Conservation (phyloP, 2,113 vertebrate genomes). For the Argyrosomus japonicus region DNA sequence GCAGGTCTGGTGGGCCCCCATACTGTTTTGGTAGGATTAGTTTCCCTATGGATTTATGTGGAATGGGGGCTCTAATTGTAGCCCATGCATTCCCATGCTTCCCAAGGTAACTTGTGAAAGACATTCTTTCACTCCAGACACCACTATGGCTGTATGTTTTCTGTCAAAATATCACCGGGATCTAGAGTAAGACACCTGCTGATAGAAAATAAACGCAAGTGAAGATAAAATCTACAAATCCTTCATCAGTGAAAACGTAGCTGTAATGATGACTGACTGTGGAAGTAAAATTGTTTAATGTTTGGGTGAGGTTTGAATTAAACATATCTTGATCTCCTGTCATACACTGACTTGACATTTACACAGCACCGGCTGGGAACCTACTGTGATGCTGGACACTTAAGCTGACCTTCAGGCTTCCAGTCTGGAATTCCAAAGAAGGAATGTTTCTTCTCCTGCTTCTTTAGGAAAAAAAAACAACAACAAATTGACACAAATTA, state of each 20-base stretch:
- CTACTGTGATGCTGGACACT: background rate
- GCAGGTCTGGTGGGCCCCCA: constrained; percentile 6
- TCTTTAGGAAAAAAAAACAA: background rate
- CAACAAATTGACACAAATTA: background rate
- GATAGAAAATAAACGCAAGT: background rate
- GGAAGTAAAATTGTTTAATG: background rate
- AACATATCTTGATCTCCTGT: background rate
- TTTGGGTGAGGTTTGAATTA: background rate
- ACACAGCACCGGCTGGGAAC: background rate
- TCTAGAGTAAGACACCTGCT: background rate
- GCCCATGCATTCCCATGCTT: constrained; percentile 28
- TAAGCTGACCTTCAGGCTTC: background rate
- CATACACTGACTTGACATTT: background rate
- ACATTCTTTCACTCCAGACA: constrained; percentile 15
- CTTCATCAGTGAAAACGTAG: constrained; percentile 1
- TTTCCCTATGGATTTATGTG: constrained; percentile 55
- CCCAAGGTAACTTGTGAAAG: constrained; percentile 43
- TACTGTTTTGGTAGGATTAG: constrained; percentile 62
- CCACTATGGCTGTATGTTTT: constrained; percentile 38
- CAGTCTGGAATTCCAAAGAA: background rate
- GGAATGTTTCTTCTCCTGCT: background rate
- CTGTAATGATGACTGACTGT: background rate
- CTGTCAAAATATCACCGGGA: constrained; percentile 21
- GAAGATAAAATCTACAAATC: constrained; percentile 6
- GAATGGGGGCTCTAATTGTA: constrained; percentile 58